phyloP scores from a whole-genome alignment of 2,888 invertebrate genomes.

The Polydrusus tereticollis region DNA sequence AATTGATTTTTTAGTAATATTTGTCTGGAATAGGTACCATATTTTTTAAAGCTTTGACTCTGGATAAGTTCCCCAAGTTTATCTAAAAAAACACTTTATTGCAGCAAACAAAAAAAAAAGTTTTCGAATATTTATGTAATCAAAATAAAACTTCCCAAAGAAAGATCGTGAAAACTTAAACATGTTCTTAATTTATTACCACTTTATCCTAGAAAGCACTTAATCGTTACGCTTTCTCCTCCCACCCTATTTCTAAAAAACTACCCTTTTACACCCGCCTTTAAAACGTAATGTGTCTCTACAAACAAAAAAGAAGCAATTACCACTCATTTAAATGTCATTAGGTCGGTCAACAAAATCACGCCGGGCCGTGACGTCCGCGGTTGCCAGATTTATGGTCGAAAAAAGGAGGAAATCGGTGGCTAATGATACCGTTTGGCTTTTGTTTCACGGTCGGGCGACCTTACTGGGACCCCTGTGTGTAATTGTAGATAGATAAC shows the following conservation, averaged over 20 bases:
- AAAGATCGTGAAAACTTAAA: no score
- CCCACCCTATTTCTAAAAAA: neutral
- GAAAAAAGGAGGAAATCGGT: slow-evolving; percentile 58
- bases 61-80: no score
- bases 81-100: no score
- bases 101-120: no score
- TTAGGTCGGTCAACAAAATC: slow-evolving; percentile 46
- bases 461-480: slow-evolving; percentile 20
- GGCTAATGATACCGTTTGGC: slow-evolving; percentile 64
- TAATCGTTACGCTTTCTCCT: neutral
- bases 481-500: neutral
- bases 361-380: slow-evolving; percentile 45
- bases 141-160: no score
- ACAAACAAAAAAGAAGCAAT: slow-evolving; percentile 48
- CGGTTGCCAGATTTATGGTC: slow-evolving; percentile 58
- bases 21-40: no score
- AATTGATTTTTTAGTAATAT: no score
- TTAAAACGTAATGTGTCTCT: slow-evolving; percentile 6
- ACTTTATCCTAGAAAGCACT: no score
- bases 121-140: no score
- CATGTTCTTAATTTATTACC: no score
- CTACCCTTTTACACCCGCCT: neutral
- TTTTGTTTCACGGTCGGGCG: slow-evolving; percentile 61
- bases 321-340: slow-evolving; percentile 51
- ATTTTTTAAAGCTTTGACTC: no score